phyloP scores from a whole-genome alignment of 2,113 vertebrate species.

The Bubalus kerabau region DNA sequence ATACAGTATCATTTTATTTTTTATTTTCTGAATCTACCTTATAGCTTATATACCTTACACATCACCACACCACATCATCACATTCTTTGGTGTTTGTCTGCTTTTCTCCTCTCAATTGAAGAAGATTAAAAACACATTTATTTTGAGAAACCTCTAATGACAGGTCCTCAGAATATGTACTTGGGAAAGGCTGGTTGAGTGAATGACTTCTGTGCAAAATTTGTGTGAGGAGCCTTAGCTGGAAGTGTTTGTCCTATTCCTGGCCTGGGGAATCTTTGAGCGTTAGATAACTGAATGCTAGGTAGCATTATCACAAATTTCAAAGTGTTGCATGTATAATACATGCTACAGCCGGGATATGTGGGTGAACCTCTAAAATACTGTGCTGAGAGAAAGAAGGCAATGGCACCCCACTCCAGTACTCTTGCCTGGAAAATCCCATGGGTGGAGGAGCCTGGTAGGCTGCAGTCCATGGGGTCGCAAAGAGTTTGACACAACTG shows the following conservation, averaged over 20 bases:
- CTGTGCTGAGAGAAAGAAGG: not conserved
- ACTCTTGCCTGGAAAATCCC: too few species aligned
- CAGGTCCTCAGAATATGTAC: not conserved
- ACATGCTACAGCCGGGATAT: not conserved
- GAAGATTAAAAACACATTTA: not conserved
- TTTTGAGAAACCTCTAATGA: not conserved
- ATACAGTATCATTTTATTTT: not conserved
- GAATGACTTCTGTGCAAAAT: not conserved
- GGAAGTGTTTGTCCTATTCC: not conserved
- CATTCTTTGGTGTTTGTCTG: not conserved
- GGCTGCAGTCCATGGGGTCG: too few species aligned
- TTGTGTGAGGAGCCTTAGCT: not conserved
- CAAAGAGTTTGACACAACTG: too few species aligned
- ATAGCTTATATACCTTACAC: not conserved
- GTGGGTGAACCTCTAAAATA: not conserved
- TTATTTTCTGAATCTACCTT: not conserved
- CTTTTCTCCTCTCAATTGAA: not conserved
- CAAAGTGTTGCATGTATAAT: not conserved
- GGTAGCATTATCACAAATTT: not conserved
- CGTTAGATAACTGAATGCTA: not conserved
- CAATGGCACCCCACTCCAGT: too few species aligned
- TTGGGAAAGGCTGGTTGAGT: not conserved
- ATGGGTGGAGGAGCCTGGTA: too few species aligned
- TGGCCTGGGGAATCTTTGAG: not conserved
- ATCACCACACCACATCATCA: too few species aligned